These are phyloP conservation scores for Hypomecis punctinalis DNA, from an alignment of 2,888 invertebrate genomes.

Conservation along the genomic window DNA sequence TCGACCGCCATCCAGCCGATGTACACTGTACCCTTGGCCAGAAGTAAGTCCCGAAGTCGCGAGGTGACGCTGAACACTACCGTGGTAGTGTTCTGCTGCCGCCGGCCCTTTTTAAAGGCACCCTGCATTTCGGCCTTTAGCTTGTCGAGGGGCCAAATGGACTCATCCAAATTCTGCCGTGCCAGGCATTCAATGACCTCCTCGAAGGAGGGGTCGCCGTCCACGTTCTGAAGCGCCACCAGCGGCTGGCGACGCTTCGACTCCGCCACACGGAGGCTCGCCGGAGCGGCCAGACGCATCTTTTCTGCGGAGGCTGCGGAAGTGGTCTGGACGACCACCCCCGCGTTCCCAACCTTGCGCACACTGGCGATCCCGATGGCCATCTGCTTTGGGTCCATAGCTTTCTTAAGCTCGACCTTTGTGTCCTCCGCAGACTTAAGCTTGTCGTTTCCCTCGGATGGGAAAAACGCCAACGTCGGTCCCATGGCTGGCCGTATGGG, in stretches of 20 bases:
- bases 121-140: conserved; percentile 1
- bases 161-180: too few relatives aligned
- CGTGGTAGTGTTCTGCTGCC: too few relatives aligned
- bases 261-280: conserved; percentile 7
- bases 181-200: conserved; percentile 1
- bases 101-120: conserved; percentile 21
- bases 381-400: not conserved
- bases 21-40: not conserved
- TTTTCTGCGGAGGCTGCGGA: conserved; percentile 12
- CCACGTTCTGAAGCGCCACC: conserved; percentile 6
- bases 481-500: conserved; percentile 8
- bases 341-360: conserved; percentile 9
- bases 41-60: conserved; percentile 10
- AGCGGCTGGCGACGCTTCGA: conserved; percentile 13
- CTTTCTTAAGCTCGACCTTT: conserved; percentile 1
- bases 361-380: conserved; percentile 6
- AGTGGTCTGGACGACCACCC: conserved; percentile 2
- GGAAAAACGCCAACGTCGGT: conserved; percentile 9
- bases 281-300: conserved; percentile 8
- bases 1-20: conserved; percentile 18
- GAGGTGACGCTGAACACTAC: conserved; percentile 8
- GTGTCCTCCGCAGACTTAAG: conserved; percentile 15
- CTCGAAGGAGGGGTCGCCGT: conserved; percentile 20
- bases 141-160: not conserved
- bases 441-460: not conserved